Conservation (phyloP, 1,140 invertebrate genomes). For the Trinorchestia longiramus region DNA sequence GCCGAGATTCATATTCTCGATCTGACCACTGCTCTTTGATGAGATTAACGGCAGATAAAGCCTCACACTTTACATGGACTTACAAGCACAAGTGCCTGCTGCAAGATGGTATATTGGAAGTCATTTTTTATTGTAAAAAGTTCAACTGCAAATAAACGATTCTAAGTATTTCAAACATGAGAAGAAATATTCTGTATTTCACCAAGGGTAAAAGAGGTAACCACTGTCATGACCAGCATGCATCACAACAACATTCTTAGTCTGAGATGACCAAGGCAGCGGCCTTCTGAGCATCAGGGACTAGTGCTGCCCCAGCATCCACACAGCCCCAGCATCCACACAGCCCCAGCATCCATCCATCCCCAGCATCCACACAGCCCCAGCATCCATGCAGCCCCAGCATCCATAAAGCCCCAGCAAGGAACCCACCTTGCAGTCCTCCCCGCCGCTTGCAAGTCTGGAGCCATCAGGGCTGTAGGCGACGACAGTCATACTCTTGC, state of each 20-base stretch:
- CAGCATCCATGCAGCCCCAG: no score
- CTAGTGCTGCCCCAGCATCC: no score
- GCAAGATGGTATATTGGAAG: background rate
- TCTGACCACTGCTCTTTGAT: background rate
- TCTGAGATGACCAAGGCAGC: no score
- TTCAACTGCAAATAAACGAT: background rate
- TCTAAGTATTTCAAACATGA: background rate
- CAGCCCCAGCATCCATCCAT: no score
- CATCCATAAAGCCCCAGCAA: background rate
- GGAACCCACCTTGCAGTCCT: slow-evolving; percentile 85
- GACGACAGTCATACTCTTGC: slow-evolving; percentile 87
- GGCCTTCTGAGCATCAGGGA: no score
- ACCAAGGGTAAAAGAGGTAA: no score
- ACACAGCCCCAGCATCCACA: no score
- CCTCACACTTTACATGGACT: background rate
- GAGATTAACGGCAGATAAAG: background rate
- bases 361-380: no score
- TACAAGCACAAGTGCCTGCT: background rate
- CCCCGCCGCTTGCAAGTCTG: slow-evolving; percentile 90
- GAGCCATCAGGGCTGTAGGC: slow-evolving; percentile 92
- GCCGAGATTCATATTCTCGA: background rate
- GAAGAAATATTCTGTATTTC: background rate
- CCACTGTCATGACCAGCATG: no score
- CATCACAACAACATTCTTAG: no score
- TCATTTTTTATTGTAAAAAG: background rate